Conservation (phyloP, 2,113 vertebrate species). For the Fregata magnificens region DNA sequence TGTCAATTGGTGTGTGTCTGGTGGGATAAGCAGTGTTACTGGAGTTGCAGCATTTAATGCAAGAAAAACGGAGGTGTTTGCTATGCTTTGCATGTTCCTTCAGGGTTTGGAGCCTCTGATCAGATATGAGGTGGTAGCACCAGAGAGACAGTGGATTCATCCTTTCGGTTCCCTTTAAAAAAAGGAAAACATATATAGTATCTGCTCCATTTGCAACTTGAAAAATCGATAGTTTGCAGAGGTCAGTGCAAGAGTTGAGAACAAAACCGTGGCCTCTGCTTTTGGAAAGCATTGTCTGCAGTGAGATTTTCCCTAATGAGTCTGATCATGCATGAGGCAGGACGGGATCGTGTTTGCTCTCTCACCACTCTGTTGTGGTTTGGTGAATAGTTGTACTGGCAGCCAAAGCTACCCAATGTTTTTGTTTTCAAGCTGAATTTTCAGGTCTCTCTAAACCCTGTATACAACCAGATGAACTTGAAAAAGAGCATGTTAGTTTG, state of each 20-base stretch:
- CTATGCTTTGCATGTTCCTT: background rate
- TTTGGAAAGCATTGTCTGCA: background rate
- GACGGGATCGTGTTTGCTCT: background rate
- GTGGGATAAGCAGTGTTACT: background rate
- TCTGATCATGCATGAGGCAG: background rate
- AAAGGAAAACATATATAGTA: background rate
- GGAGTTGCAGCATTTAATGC: background rate
- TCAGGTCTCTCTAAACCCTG: background rate
- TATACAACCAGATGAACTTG: background rate
- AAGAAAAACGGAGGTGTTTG: background rate
- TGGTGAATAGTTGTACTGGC: background rate
- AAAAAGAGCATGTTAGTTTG: background rate
- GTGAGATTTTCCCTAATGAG: background rate
- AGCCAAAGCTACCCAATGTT: background rate
- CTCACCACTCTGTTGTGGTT: conserved; percentile 21
- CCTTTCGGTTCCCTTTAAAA: background rate
- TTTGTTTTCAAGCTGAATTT: conserved; percentile 2
- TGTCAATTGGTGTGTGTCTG: background rate
- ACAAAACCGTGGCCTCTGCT: background rate
- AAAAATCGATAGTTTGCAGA: background rate
- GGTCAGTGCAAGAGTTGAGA: background rate
- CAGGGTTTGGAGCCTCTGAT: background rate
- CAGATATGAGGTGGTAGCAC: background rate
- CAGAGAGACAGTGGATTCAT: background rate
- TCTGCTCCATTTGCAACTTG: background rate